Evolutionary conservation across 2,113 vertebrate species (phyloP).

Genomic region (Muntiacus reevesi): DNA sequence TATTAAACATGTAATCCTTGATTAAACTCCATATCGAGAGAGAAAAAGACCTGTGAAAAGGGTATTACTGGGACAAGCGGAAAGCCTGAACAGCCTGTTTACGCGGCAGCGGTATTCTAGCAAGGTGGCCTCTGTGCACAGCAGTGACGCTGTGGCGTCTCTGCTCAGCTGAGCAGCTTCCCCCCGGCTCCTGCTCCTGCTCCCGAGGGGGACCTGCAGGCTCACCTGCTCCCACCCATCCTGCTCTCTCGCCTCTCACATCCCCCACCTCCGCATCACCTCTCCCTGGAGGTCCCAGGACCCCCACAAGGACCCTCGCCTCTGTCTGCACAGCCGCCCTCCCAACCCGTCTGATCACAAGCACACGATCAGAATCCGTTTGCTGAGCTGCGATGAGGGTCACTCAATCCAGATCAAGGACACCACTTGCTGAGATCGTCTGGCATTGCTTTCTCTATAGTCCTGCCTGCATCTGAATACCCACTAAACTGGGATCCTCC

Average conservation of each 20-base stretch:
- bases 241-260: neutral
- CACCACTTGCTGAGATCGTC: fast-evolving
- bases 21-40: neutral
- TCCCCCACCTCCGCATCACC: fast-evolving
- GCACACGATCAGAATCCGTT: neutral
- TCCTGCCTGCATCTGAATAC: fast-evolving
- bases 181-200: neutral
- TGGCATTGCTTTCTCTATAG: neutral
- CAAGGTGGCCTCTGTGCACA: neutral
- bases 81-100: neutral
- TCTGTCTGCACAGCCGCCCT: fast-evolving
- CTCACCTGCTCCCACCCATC: neutral
- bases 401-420: neutral
- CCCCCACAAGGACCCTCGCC: neutral
- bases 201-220: fast-evolving
- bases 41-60: neutral
- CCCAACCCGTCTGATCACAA: neutral
- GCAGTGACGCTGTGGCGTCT: fast-evolving
- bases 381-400: neutral
- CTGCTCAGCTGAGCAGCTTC: neutral
- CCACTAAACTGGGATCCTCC: neutral
- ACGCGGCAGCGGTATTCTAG: neutral
- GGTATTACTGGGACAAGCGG: fast-evolving
- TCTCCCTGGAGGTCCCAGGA: no score
- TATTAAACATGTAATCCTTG: no score